Conservation (phyloP, 1,140 invertebrate genomes). For the Triops longicaudatus region DNA sequence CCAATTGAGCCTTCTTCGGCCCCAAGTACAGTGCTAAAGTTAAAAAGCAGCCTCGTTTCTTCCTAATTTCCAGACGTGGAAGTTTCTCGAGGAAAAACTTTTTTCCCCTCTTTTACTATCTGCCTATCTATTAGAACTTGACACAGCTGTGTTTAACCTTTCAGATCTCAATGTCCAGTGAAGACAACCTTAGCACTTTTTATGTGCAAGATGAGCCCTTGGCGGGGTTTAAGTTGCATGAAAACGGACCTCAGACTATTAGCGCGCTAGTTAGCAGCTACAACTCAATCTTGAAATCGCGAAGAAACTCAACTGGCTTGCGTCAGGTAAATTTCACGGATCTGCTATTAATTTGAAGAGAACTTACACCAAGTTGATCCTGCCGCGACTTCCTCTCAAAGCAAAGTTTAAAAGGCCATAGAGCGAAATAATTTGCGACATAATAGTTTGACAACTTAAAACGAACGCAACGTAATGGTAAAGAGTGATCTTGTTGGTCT, state of each 20-base stretch:
- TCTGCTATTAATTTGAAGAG: too few species aligned
- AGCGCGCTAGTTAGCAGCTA: too few species aligned
- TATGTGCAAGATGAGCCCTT: not conserved
- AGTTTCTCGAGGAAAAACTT: too few species aligned
- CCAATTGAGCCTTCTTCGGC: not conserved
- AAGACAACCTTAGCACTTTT: not conserved
- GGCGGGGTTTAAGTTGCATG: not conserved
- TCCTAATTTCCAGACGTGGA: too few species aligned
- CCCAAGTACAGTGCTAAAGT: not conserved
- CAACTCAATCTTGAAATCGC: too few species aligned
- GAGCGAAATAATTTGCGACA: too few species aligned
- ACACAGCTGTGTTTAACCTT: slow-evolving; percentile 8
- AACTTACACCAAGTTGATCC: too few species aligned
- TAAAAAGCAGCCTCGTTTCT: not conserved
- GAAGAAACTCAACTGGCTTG: too few species aligned
- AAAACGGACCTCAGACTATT: not conserved
- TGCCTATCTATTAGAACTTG: not conserved
- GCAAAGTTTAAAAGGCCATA: too few species aligned
- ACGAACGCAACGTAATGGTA: not conserved
- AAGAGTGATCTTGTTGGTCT: not conserved
- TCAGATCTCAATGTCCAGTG: not conserved
- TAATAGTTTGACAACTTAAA: not conserved
- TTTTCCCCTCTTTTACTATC: too few species aligned
- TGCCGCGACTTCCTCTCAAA: too few species aligned
- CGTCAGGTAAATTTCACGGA: too few species aligned